Evolutionary conservation across 2,888 invertebrate genomes (phyloP).

Genomic region (Orthonevra nobilis): DNA sequence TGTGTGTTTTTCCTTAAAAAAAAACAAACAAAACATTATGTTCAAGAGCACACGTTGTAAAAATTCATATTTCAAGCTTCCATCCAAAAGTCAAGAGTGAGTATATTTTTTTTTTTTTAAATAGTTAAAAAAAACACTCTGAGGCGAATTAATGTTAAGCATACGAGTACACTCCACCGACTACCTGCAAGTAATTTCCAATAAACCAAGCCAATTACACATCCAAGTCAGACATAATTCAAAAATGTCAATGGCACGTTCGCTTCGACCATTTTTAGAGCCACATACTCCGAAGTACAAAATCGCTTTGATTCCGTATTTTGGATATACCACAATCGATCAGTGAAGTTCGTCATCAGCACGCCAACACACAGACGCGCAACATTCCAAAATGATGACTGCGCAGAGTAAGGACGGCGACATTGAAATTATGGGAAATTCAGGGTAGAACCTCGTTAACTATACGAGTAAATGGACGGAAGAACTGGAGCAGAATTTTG

Average conservation of each 20-base stretch:
- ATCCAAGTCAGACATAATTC: slow-evolving; percentile 40
- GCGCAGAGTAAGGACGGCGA: neutral
- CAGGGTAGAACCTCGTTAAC: too few species aligned
- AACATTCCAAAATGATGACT: slow-evolving; percentile 28
- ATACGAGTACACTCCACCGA: neutral
- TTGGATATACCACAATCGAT: slow-evolving; percentile 33
- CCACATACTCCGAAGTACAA: slow-evolving; percentile 27
- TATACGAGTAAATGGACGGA: too few species aligned
- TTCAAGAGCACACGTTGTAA: neutral
- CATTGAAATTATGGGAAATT: slow-evolving; percentile 27
- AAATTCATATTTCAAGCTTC: neutral
- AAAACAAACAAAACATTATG: neutral
- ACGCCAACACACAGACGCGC: neutral
- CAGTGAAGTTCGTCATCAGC: slow-evolving; percentile 28
- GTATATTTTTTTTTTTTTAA: too few species aligned
- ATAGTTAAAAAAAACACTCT: too few species aligned
- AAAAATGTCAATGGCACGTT: slow-evolving; percentile 65
- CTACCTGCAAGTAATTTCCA: slow-evolving; percentile 35
- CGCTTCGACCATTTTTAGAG: slow-evolving; percentile 41
- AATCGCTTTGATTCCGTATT: slow-evolving; percentile 16
- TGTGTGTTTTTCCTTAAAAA: neutral
- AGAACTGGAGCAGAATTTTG: too few species aligned
- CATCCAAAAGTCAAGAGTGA: too few species aligned
- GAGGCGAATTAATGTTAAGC: too few species aligned
- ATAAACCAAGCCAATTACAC: slow-evolving; percentile 19